These are phyloP conservation scores for Crypturellus undulatus DNA, from an alignment of 2,113 vertebrate genomes.

Conservation along the genomic window DNA sequence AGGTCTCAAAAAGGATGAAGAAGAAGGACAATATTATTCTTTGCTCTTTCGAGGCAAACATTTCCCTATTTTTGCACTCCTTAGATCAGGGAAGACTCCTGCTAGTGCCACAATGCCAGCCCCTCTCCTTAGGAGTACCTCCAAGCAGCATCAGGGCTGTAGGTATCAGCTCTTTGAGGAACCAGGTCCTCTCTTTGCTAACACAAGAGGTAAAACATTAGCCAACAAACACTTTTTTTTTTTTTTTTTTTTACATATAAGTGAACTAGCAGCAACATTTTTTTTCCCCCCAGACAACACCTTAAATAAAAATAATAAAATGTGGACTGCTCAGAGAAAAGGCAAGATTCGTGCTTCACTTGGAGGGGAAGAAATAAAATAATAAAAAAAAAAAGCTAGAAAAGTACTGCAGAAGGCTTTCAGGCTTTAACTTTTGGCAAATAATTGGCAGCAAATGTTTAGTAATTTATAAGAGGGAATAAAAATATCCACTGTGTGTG, in stretches of 20 bases:
- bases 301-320: conserved; percentile 16
- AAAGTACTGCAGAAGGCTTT: conserved; percentile 6
- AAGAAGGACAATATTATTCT: neutral
- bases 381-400: neutral
- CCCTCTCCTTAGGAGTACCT: neutral
- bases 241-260: neutral
- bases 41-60: neutral
- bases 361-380: fast-evolving
- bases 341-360: neutral
- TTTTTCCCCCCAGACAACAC: neutral
- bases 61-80: neutral
- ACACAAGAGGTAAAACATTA: neutral
- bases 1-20: neutral
- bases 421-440: conserved; percentile 33
- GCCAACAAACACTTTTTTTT: neutral
- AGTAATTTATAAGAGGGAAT: conserved; percentile 52
- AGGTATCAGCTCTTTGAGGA: neutral
- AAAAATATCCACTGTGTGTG: conserved; percentile 55
- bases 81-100: neutral
- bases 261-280: neutral
- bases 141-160: neutral
- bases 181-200: neutral
- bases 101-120: neutral
- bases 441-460: conserved; percentile 49
- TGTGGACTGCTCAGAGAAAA: neutral